These are phyloP conservation scores for Bergia puertoricense DNA, from an alignment of 92 coral and sea anemone genomes.

Conservation along the genomic window DNA sequence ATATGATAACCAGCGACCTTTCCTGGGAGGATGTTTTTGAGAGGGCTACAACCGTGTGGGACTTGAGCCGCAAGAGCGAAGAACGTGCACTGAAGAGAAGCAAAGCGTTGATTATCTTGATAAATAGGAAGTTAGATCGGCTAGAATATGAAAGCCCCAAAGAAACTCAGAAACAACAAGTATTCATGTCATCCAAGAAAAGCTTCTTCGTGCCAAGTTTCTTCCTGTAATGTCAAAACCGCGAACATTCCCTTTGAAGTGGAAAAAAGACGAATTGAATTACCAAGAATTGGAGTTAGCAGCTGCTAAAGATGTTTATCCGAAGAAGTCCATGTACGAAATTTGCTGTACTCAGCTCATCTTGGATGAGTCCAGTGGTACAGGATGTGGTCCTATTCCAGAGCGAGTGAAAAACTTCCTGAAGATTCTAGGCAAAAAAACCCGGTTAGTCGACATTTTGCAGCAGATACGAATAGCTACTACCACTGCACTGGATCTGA, in stretches of 20 bases:
- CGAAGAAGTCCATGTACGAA: slow-evolving; percentile 37
- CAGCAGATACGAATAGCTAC: slow-evolving; percentile 48
- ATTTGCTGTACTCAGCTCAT: slow-evolving; percentile 59
- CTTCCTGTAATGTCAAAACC: slow-evolving; percentile 70
- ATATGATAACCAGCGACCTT: slow-evolving; percentile 51
- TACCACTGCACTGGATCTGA: slow-evolving; percentile 9
- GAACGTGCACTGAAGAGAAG: slow-evolving; percentile 37
- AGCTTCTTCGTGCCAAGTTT: slow-evolving; percentile 39
- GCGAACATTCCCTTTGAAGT: slow-evolving; percentile 50
- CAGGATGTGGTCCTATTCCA: slow-evolving; percentile 42
- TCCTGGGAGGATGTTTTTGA: slow-evolving; percentile 75
- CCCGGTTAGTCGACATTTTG: slow-evolving; percentile 32
- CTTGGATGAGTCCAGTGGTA: slow-evolving; percentile 37
- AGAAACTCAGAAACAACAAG: background rate
- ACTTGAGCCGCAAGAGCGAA: slow-evolving; percentile 8
- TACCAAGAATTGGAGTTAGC: slow-evolving; percentile 19
- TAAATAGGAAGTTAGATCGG: slow-evolving; percentile 45
- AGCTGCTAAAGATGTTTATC: slow-evolving; percentile 55
- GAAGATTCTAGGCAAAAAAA: slow-evolving; percentile 21
- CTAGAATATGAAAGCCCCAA: background rate
- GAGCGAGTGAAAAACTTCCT: background rate
- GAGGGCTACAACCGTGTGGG: slow-evolving; percentile 64
- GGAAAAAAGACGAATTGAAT: slow-evolving; percentile 59
- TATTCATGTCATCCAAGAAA: background rate
- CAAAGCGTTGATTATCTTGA: slow-evolving; percentile 36